Conservation (phyloP, 2,797 vertebrate species). For the Capromys pilorides region DNA sequence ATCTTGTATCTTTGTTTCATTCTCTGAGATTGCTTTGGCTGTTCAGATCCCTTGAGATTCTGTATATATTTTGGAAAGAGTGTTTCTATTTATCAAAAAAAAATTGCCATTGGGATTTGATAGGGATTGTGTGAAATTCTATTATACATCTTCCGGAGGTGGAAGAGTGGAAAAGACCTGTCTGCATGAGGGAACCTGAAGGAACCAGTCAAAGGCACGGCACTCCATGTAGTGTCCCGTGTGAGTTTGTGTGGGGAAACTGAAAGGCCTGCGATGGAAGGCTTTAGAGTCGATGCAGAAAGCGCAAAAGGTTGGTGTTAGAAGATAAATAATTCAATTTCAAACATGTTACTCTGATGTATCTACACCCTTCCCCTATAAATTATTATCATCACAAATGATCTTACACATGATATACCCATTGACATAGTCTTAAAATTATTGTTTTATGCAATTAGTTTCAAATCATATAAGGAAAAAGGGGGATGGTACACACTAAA, state of each 20-base stretch:
- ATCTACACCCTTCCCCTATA: not conserved
- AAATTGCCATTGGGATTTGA: not conserved
- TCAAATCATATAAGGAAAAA: not conserved
- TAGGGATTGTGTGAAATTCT: not conserved
- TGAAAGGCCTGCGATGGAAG: not conserved
- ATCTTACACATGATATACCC: not conserved
- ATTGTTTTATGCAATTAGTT: not conserved
- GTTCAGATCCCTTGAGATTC: not conserved
- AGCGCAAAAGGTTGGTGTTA: not conserved
- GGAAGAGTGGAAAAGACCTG: not conserved
- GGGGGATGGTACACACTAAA: not conserved
- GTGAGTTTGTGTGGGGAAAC: not conserved
- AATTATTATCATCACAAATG: not conserved
- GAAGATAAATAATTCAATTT: not conserved
- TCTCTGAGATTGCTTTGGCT: not conserved
- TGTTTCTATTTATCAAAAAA: not conserved
- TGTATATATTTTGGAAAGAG: not conserved
- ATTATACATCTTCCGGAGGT: not conserved
- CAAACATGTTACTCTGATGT: not conserved
- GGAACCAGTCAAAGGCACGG: not conserved
- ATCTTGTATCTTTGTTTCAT: not conserved
- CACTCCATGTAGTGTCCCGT: not conserved
- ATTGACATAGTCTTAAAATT: not conserved
- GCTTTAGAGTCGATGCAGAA: not conserved
- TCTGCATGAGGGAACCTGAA: not conserved